Evolutionary conservation across 2,888 invertebrate species (phyloP).

Genomic region (Tetragonisca angustula): DNA sequence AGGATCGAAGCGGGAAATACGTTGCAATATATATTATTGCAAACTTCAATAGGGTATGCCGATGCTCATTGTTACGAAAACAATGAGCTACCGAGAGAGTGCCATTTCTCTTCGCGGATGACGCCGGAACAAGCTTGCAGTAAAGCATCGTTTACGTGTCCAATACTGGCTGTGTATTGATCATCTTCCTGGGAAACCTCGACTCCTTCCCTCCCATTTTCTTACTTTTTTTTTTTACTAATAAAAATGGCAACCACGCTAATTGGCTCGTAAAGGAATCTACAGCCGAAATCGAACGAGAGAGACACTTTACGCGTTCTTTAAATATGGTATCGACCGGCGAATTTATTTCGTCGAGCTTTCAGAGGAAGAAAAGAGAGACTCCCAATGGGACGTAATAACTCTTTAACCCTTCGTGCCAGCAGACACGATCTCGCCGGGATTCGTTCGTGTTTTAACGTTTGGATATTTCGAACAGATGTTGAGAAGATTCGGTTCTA

Average conservation of each 20-base stretch:
- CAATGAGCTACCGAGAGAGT: slow-evolving; percentile 11
- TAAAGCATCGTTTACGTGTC: not conserved
- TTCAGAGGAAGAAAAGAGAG: not conserved
- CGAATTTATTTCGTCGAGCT: not conserved
- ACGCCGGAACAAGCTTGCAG: not conserved
- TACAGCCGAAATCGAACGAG: not conserved
- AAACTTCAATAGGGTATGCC: not conserved
- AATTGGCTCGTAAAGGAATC: not conserved
- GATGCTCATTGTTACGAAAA: slow-evolving; percentile 23
- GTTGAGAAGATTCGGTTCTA: no score
- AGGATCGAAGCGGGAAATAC: not conserved
- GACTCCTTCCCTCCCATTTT: not conserved
- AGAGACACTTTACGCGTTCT: not conserved
- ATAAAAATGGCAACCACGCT: no score
- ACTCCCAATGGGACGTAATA: not conserved
- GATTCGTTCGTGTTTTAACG: no score
- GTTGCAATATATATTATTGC: slow-evolving; percentile 17
- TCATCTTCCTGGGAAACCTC: not conserved
- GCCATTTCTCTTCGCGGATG: not conserved
- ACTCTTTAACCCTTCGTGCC: not conserved
- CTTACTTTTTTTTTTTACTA: not conserved
- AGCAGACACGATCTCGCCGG: no score
- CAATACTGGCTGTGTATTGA: not conserved
- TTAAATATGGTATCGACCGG: not conserved
- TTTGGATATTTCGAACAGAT: no score